Conservation (phyloP, 2,888 invertebrate genomes). For the Apotomis capreana region DNA sequence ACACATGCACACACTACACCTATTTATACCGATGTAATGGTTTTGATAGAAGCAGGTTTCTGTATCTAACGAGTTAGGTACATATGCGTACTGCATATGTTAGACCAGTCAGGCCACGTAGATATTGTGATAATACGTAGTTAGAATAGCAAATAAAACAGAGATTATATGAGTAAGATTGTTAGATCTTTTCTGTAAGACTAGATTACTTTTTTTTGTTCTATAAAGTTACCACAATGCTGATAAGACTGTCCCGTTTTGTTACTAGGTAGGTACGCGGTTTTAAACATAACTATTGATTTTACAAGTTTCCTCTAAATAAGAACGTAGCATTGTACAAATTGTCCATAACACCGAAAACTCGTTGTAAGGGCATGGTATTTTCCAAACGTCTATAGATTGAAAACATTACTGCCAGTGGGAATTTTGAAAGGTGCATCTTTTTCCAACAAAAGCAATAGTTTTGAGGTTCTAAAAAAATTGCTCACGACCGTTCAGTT, state of each 20-base stretch:
- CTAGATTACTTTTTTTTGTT: too few species aligned
- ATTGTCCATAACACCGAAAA: background rate
- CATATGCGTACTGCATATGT: background rate
- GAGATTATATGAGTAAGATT: too few species aligned
- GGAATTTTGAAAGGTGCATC: conserved; percentile 77
- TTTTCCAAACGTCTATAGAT: conserved; percentile 13
- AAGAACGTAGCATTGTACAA: conserved; percentile 12
- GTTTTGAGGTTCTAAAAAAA: conserved; percentile 53
- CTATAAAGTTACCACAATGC: too few species aligned
- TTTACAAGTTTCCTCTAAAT: background rate
- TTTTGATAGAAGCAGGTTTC: conserved; percentile 38
- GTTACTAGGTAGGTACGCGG: too few species aligned
- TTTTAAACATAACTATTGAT: too few species aligned
- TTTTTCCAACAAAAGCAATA: conserved; percentile 52
- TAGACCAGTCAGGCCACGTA: background rate
- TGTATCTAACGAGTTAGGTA: conserved; percentile 6
- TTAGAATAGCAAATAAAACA: background rate
- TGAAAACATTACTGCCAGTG: conserved; percentile 53
- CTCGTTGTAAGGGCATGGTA: conserved; percentile 13
- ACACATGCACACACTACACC: conserved; percentile 24
- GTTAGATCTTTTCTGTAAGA: too few species aligned
- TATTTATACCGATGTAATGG: conserved; percentile 24
- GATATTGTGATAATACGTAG: background rate
- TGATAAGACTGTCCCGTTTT: too few species aligned
- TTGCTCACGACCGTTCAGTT: conserved; percentile 59